Evolutionary conservation across 1,140 invertebrate genomes (phyloP).

Genomic region (Euwallacea fornicatus): DNA sequence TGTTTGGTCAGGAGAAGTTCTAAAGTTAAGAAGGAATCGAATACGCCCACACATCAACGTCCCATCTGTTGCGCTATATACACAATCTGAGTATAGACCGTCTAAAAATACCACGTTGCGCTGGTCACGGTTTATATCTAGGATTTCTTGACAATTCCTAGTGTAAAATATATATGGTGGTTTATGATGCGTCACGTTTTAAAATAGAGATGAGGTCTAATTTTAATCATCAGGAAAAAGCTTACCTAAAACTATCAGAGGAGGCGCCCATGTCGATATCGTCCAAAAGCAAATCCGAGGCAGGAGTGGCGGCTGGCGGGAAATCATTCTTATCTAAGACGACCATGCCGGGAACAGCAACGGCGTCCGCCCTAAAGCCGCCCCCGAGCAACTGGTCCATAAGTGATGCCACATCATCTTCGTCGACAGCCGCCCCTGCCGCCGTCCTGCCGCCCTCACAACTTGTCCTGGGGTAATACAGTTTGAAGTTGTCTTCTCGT

Average conservation of each 20-base stretch:
- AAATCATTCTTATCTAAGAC: background rate
- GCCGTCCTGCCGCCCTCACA: conserved; percentile 10
- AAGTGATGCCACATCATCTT: conserved; percentile 1
- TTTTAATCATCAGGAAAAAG: background rate
- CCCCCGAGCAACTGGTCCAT: conserved; percentile 18
- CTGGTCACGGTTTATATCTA: conserved; percentile 30
- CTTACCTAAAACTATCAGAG: conserved; percentile 21
- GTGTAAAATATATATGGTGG: conserved; percentile 27
- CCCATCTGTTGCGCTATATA: background rate
- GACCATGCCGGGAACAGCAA: background rate
- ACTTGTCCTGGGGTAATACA: conserved; percentile 16
- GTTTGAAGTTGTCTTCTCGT: conserved; percentile 6
- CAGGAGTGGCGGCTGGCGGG: conserved; percentile 4
- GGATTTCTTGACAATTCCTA: conserved; percentile 27
- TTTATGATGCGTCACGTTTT: conserved; percentile 11
- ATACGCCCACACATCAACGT: background rate
- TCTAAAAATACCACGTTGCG: conserved; percentile 31
- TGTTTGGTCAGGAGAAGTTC: background rate
- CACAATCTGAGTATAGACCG: background rate
- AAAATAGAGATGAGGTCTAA: conserved; percentile 14
- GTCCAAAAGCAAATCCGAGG: conserved; percentile 8
- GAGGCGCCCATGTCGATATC: conserved; percentile 15
- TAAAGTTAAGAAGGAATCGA: background rate
- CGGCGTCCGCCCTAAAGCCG: conserved; percentile 14
- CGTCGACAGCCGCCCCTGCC: conserved; percentile 3